phyloP scores from a whole-genome alignment of 2,797 vertebrate genomes.

The Babyrousa celebensis region DNA sequence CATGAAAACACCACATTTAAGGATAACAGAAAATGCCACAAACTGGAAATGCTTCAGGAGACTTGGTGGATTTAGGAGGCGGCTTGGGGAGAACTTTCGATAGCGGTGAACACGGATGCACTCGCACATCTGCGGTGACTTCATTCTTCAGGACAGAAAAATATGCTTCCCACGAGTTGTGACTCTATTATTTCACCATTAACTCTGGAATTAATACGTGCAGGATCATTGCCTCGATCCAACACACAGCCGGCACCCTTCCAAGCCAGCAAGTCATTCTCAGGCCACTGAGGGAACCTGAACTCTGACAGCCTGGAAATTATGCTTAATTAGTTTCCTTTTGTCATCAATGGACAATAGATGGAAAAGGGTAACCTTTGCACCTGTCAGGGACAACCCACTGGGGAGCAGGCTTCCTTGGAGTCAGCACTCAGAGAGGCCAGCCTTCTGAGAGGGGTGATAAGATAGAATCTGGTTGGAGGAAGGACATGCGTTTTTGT shows the following conservation, averaged over 20 bases:
- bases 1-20: constrained; percentile 61
- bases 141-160: constrained; percentile 76
- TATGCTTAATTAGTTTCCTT: constrained; percentile 79
- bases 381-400: constrained; percentile 79
- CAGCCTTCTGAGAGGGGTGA: constrained; percentile 41
- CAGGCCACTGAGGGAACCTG: constrained; percentile 46
- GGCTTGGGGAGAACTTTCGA: constrained; percentile 70
- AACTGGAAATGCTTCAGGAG: constrained; percentile 77
- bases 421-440: neutral
- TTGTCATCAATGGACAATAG: constrained; percentile 74
- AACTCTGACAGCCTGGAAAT: constrained; percentile 77
- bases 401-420: neutral
- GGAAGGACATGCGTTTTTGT: constrained; percentile 76
- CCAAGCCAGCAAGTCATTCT: constrained; percentile 73
- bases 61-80: constrained; percentile 31
- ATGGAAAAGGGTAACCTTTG: constrained; percentile 76
- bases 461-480: constrained; percentile 78
- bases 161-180: constrained; percentile 60
- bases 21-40: constrained; percentile 77
- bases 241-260: constrained; percentile 35
- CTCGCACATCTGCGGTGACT: constrained; percentile 56
- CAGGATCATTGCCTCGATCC: constrained; percentile 19
- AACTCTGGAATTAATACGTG: constrained; percentile 63
- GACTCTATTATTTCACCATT: constrained; percentile 53
- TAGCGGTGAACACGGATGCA: constrained; percentile 66